Evolutionary conservation across 2,888 invertebrate genomes (phyloP), one percentile per base, ranked within the genome.

Genomic region (Argyresthia goedartella): DNA sequence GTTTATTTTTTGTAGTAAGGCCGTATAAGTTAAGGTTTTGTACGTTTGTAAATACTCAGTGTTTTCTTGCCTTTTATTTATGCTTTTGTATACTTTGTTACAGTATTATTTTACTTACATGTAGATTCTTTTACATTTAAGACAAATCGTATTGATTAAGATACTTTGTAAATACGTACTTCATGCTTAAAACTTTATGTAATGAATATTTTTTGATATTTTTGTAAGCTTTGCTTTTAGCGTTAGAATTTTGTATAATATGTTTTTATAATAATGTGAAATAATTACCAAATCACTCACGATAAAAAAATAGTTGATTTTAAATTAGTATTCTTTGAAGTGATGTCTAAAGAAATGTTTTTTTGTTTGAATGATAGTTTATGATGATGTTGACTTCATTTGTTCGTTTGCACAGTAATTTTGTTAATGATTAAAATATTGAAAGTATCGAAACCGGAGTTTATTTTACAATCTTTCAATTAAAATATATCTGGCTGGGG

Each of bases 331-430:
- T 60, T 61, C 35, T 53, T 59, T 55, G 53, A 62, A 66, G 67
- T 75, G 71, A 72, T 73, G 64, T 66, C 66, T 63, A 64, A 64
- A 50, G 62, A 59, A 60, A 67, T 68, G 69, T 73, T 57, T 67
- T 80, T 78, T 76, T 85, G 80, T 82, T 85, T 76, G 70, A 76
- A 75, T 77, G 63, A 81, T 79, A 86, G 76, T 86, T 81, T 86
- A 86, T 82, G 68, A 76, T 69, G 71, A 74, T 63, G 84, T 86
- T 82, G 78, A 71, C 59, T 67, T 66, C 69, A 72, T 66, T 71
- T 81, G 78, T 78, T 81, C 81, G 73, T 73, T 73, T 73, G 75
- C 78, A 80, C 73, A 71, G 62, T 71, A 70, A 73, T 73, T 71
- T 78, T 80, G 81, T 82, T 82, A 80, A 73, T 73, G 63, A 81